Percentiles rank a stretch among this genome's conserved stretches.
Evolutionary conservation across 2,888 invertebrate genomes (phyloP).

Genomic region (Polymixis flavicincta): DNA sequence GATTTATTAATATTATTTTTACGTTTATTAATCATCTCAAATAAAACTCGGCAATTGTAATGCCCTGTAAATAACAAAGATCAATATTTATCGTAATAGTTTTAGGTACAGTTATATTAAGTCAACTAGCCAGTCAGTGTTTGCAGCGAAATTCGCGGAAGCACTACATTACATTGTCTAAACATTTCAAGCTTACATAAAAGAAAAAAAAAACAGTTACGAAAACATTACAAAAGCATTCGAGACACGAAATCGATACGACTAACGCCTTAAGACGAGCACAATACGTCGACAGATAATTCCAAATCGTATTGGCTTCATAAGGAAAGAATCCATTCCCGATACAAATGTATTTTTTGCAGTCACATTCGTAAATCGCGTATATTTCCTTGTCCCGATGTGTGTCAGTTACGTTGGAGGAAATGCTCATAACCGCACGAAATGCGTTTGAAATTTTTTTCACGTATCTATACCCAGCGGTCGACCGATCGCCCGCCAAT

Average conservation of each 20-base stretch:
- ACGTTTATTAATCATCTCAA: background rate
- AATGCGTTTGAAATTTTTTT: conserved; percentile 71
- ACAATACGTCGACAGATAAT: conserved; percentile 54
- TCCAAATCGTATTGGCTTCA: conserved; percentile 61
- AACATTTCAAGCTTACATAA: conserved; percentile 3
- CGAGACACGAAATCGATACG: conserved; percentile 35
- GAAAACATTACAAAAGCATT: conserved; percentile 36
- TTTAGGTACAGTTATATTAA: background rate
- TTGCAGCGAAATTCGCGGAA: conserved; percentile 17
- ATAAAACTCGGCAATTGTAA: background rate
- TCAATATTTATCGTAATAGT: background rate
- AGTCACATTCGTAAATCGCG: conserved; percentile 52
- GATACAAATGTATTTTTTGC: conserved; percentile 55
- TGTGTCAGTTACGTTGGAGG: conserved; percentile 46
- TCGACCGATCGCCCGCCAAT: conserved; percentile 60
- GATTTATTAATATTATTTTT: background rate
- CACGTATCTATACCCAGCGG: conserved; percentile 73
- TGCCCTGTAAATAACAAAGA: background rate
- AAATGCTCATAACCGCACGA: conserved; percentile 59
- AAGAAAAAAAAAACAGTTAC: conserved; percentile 14
- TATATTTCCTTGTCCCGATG: conserved; percentile 51
- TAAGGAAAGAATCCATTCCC: conserved; percentile 51
- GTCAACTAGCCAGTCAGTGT: background rate
- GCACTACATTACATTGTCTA: conserved; percentile 6
- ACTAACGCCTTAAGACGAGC: conserved; percentile 43